Conservation (phyloP, 2,888 invertebrate genomes). For the Acleris sparsana region DNA sequence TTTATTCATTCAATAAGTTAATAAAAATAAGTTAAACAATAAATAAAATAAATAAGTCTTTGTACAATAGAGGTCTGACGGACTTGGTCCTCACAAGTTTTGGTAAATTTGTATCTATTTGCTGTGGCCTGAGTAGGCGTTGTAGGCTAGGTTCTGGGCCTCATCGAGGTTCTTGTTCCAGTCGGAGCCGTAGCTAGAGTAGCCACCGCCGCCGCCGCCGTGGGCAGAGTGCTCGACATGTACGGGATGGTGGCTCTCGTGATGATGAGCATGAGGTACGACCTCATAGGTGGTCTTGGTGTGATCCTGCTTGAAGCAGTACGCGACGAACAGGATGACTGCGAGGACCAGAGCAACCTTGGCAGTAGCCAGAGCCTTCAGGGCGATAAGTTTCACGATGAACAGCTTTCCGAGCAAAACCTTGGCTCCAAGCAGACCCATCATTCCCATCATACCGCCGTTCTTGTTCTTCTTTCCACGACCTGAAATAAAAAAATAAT, state of each 20-base stretch:
- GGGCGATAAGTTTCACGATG: constrained; percentile 90
- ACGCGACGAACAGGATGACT: constrained; percentile 84
- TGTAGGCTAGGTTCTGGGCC: constrained; percentile 88
- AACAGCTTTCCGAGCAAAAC: constrained; percentile 83
- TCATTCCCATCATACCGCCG: constrained; percentile 87
- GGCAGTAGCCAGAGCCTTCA: constrained; percentile 92
- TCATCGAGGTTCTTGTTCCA: constrained; percentile 85
- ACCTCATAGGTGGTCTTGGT: constrained; percentile 78
- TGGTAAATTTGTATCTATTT: constrained; percentile 56
- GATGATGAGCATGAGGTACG: constrained; percentile 73
- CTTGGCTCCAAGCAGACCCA: constrained; percentile 84
- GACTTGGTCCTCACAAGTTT: constrained; percentile 41
- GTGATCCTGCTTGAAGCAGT: constrained; percentile 73
- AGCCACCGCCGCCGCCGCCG: constrained; percentile 61
- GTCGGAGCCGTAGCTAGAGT: constrained; percentile 69
- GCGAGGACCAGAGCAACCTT: constrained; percentile 91
- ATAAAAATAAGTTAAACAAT: constrained; percentile 71
- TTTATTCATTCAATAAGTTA: constrained; percentile 70
- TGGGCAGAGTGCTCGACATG: constrained; percentile 79
- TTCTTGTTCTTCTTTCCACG: constrained; percentile 89
- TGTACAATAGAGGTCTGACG: constrained; percentile 69
- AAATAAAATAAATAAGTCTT: constrained; percentile 73
- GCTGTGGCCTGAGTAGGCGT: constrained; percentile 80
- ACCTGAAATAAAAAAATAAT: constrained; percentile 71
- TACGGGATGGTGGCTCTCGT: constrained; percentile 86